These are phyloP conservation scores for Hyposoter dolosus DNA, from an alignment of 2,888 invertebrate genomes.

Conservation along the genomic window DNA sequence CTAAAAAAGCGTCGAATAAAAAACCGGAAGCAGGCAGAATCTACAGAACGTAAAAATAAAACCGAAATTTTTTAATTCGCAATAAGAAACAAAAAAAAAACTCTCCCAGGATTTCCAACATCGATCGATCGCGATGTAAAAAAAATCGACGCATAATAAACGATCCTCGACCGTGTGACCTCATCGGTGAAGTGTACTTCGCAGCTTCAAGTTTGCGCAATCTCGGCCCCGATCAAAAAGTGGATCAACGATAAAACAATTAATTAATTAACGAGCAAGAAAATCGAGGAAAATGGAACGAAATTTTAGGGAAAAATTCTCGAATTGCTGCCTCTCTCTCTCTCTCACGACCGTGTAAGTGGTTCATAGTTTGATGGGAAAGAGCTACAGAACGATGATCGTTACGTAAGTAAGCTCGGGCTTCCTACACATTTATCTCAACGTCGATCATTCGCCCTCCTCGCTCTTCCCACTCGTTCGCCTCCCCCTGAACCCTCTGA, in stretches of 20 bases:
- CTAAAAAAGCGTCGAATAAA: background rate
- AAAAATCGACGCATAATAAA: slow-evolving; percentile 30
- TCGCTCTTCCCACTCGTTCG: background rate
- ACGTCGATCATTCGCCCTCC: background rate
- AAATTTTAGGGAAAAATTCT: background rate
- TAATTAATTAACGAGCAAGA: background rate
- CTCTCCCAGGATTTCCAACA: background rate
- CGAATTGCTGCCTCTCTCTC: background rate
- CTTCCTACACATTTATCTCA: slow-evolving; percentile 35
- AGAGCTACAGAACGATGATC: slow-evolving; percentile 8
- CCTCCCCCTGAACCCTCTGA: background rate
- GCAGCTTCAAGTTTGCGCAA: background rate
- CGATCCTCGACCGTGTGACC: background rate
- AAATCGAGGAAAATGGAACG: background rate
- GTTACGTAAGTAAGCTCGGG: slow-evolving; percentile 56
- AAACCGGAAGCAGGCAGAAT: background rate
- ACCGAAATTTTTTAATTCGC: background rate
- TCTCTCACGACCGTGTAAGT: background rate
- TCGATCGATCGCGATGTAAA: slow-evolving; percentile 1
- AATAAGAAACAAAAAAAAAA: background rate
- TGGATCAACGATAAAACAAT: background rate
- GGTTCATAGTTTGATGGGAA: background rate
- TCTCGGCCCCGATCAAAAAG: background rate
- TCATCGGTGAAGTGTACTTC: slow-evolving; percentile 31
- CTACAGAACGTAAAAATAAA: background rate